Base-by-base conservation (phyloP, 2,888 invertebrate species). In the Leptopilina syphax region DNA sequence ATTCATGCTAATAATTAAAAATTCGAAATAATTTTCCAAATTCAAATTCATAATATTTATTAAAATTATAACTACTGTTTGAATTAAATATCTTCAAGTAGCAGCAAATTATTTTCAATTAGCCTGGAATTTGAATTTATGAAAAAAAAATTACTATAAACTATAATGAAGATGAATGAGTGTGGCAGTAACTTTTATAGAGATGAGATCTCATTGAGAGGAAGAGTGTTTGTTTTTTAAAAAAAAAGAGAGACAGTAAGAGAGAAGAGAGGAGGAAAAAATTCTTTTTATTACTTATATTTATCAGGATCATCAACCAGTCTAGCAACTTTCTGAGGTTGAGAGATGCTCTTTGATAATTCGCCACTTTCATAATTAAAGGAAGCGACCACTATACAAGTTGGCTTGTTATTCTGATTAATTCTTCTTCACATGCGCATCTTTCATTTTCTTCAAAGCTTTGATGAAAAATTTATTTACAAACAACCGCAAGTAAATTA, bases 391-490 rank as follows among this genome's bases (percentile, higher is more conserved):
- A 27, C 73, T 57, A 70, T 70, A 54, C 54, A 73, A 34, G 57
- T 73, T 34, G 65, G 57, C 73, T 73, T 73, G 50, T 73, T 54
- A 73, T 73, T 54, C 73, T 73, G 73, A 73, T 73, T 73, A 73
- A 34, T 34, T 54, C 57, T 57, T 65, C 65, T 65, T 1, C 54
- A 34, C 57, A 73, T 4, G 8, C 9, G 8, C 9, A 54, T 54
- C 57, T 73, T 7, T 57, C 57, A 54, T 73, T 70, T 54, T 63
- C 7, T 47, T 50, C 47, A 70, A 70, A 50, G 24, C 70, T 70
- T 13, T 70, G 70, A 54, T 54, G 27, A 24, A 12, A 50, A 68
- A 60, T 18, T 60, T 18, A 18, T 18, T 5, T 60, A 47, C 9
- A 34, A 47, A 47, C 47, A 47, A 18, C 9, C 47, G 5, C 47